Conservation (phyloP, 2,113 vertebrate species). For the Formicarius rufipectus region DNA sequence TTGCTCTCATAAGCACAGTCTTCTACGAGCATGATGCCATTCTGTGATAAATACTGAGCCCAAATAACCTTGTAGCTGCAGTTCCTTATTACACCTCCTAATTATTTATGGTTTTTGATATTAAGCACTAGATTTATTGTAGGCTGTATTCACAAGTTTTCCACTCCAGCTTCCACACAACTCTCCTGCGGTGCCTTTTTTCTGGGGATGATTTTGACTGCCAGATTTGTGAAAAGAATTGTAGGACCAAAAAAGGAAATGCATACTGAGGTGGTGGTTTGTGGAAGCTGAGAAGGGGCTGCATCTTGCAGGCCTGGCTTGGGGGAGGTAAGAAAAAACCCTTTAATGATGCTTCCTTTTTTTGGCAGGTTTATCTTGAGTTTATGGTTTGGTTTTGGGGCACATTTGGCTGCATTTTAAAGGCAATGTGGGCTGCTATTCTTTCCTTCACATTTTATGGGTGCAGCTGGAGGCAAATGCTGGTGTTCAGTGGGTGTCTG, state of each 20-base stretch:
- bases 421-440: background rate
- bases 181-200: background rate
- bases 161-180: background rate
- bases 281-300: background rate
- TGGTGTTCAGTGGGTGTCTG: accelerated
- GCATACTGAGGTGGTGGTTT: background rate
- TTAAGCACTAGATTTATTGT: constrained; percentile 12
- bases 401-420: accelerated
- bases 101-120: constrained; percentile 64
- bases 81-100: constrained; percentile 56
- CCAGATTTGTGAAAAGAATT: constrained; percentile 13
- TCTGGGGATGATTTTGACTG: background rate
- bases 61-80: constrained; percentile 61
- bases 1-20: background rate
- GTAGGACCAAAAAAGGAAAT: background rate
- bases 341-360: background rate
- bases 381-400: background rate
- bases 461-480: background rate
- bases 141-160: constrained; percentile 52
- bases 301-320: background rate
- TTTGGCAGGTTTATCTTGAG: background rate
- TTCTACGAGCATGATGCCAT: constrained; percentile 51
- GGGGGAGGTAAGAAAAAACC: background rate
- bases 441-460: accelerated
- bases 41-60: constrained; percentile 60